Evolutionary conservation across 2,797 vertebrate genomes (phyloP).

Genomic region (Karalla daura): DNA sequence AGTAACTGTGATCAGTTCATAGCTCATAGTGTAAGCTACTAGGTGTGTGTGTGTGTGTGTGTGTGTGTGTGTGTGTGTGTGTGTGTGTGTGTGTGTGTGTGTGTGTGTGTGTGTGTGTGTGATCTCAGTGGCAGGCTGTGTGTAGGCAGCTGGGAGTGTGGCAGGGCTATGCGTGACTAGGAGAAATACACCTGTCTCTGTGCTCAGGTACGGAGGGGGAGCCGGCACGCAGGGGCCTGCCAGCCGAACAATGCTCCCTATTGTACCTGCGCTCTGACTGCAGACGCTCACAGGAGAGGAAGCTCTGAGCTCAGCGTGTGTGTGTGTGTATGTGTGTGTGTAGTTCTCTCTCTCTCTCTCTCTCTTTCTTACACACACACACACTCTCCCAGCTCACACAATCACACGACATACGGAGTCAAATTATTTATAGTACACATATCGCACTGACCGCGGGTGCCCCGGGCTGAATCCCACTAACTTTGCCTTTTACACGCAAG

Average conservation of each 20-base stretch:
- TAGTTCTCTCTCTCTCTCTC: slow-evolving; percentile 2
- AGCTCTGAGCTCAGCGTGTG: slow-evolving; percentile 82
- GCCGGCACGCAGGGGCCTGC: slow-evolving; percentile 89
- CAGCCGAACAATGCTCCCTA: slow-evolving; percentile 88
- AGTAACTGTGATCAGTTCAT: background rate
- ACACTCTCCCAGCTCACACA: slow-evolving; percentile 49
- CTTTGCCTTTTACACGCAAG: slow-evolving; percentile 84
- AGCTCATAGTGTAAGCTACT: background rate
- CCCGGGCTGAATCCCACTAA: slow-evolving; percentile 74
- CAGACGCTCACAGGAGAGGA: slow-evolving; percentile 80
- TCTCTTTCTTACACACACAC: too few species aligned
- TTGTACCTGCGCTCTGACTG: slow-evolving; percentile 87
- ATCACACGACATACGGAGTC: slow-evolving; percentile 60
- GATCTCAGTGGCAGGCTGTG: slow-evolving; percentile 47
- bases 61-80: slow-evolving; percentile 20
- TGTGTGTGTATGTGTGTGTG: slow-evolving; percentile 21
- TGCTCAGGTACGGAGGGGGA: slow-evolving; percentile 86
- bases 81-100: slow-evolving; percentile 16
- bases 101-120: slow-evolving; percentile 23
- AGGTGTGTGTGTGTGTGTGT: slow-evolving; percentile 20
- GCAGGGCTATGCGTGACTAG: slow-evolving; percentile 86
- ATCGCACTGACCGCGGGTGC: slow-evolving; percentile 77
- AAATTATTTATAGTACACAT: slow-evolving; percentile 81
- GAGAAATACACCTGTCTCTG: slow-evolving; percentile 93
- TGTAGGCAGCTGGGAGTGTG: slow-evolving; percentile 79